A percentile compares a stretch with the other conserved stretches of the same genome.
Evolutionary conservation across 2,113 vertebrate species (phyloP).

Genomic region (Cranoglanis bouderius): DNA sequence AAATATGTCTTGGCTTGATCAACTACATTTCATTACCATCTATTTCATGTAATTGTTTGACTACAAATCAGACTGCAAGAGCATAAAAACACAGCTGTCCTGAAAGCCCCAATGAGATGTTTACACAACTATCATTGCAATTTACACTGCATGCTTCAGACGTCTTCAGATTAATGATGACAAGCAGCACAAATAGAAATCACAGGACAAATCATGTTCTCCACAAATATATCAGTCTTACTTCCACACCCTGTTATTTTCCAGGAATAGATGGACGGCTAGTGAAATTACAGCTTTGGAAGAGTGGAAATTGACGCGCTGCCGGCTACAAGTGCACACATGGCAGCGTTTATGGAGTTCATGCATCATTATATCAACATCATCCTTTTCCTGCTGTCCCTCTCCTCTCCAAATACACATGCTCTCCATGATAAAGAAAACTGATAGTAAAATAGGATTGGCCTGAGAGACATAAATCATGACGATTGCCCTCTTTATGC

Average conservation of each 20-base stretch:
- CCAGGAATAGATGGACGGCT: slow-evolving; percentile 72
- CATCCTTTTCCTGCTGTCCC: slow-evolving; percentile 1
- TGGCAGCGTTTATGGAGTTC: slow-evolving; percentile 68
- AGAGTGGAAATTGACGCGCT: slow-evolving; percentile 71
- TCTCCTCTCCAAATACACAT: neutral
- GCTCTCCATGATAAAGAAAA: neutral
- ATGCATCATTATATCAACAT: slow-evolving; percentile 39
- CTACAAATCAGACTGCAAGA: neutral
- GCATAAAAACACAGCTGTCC: neutral
- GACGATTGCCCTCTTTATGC: neutral
- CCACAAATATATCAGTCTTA: slow-evolving; percentile 69
- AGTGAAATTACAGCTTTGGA: slow-evolving; percentile 77
- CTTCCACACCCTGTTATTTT: slow-evolving; percentile 76
- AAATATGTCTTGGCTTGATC: neutral
- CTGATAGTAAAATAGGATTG: neutral
- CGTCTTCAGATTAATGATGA: slow-evolving; percentile 36
- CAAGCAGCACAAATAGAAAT: slow-evolving; percentile 27
- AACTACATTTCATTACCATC: neutral
- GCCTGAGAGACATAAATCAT: neutral
- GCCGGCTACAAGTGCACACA: slow-evolving; percentile 64
- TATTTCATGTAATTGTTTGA: neutral
- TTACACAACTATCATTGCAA: neutral
- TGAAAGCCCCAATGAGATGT: neutral
- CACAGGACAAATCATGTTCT: slow-evolving; percentile 37
- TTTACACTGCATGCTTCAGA: neutral